Conservation (phyloP, 2,797 vertebrate genomes). For the Onychomys torridus region DNA sequence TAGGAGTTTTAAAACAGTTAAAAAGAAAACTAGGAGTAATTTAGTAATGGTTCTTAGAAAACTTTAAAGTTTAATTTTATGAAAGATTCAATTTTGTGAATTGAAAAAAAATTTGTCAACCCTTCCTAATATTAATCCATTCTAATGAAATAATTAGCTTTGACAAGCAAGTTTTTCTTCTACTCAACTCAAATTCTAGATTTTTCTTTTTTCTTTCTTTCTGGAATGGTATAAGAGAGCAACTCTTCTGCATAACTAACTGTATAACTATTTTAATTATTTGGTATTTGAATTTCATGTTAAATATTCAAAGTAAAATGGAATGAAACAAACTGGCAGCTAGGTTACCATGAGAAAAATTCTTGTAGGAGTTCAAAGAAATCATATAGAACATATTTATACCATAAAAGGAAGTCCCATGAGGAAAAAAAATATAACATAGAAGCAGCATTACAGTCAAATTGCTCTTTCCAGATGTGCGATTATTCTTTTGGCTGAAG, state of each 20-base stretch:
- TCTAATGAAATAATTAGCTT: constrained; percentile 60
- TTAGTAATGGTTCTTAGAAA: constrained; percentile 33
- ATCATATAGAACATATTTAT: constrained; percentile 28
- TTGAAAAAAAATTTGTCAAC: constrained; percentile 13
- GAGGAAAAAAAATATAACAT: not conserved
- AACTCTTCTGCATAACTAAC: not conserved
- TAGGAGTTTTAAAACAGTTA: not conserved
- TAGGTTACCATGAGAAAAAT: not conserved
- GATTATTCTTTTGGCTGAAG: constrained; percentile 34
- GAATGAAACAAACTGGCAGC: constrained; percentile 5
- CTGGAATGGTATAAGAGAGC: constrained; percentile 32
- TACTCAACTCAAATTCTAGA: constrained; percentile 16
- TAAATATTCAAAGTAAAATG: constrained; percentile 48
- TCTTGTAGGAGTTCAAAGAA: constrained; percentile 10
- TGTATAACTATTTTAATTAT: constrained; percentile 61
- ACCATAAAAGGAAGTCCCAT: constrained; percentile 16
- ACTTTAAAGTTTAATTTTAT: constrained; percentile 33
- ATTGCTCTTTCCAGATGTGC: constrained; percentile 38
- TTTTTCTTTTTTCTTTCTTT: constrained; percentile 47
- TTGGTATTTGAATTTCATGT: constrained; percentile 46
- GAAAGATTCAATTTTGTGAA: constrained; percentile 31
- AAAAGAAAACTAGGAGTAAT: constrained; percentile 55
- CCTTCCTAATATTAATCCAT: constrained; percentile 26
- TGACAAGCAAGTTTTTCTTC: constrained; percentile 41
- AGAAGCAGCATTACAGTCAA: constrained; percentile 19